Base-by-base conservation (phyloP, 2,113 vertebrate genomes). In the Centropristis striata region DNA sequence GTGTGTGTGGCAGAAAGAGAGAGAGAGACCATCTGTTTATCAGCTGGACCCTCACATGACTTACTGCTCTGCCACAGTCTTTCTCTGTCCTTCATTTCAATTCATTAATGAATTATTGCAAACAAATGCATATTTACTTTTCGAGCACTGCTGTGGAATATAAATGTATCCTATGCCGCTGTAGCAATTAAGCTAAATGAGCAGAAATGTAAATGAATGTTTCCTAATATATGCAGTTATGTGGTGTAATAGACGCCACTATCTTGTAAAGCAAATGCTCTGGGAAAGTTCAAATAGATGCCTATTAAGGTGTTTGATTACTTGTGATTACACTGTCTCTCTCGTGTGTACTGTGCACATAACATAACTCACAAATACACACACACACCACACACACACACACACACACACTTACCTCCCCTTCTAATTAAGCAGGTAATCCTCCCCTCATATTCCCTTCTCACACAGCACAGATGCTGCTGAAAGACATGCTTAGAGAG, bases 21-120 rank as follows among this genome's bases (percentile, higher is more conserved):
- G 39, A 71, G 58, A 49, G 72, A 57, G 80, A 60, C 73, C 92
- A 92, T 92, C 89, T 91, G 90, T 84, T 80, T 71, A 78, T 92
- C 86, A 89, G 83, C 86, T 88, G 81, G 78, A 70, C 86, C 50
- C 39, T 89, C 87, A 84, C 88, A 66, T 83, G 82, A 70, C 78
- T 44, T 59, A 60, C 64, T 71, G 75, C 78, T 86, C 84, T 85
- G 77, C 44, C 74, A 69, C 64, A 83, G 78, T 84, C 78, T 36
- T 86, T 58, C 64, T 86, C 55, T 85, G 65, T 44, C 72, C 78
- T 78, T 81, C 53, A 80, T 85, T 80, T 75, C 12, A 86, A 69
- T 69, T 21, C 49, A 77, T 74, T 76, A 71, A 87, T 71, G 21
- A 65, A 84, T 32, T 32, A 32, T 28, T 71, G n/a, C 28, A 58